Evolutionary conservation across 2,113 vertebrate genomes (phyloP).

Genomic region (Chamaea fasciata): DNA sequence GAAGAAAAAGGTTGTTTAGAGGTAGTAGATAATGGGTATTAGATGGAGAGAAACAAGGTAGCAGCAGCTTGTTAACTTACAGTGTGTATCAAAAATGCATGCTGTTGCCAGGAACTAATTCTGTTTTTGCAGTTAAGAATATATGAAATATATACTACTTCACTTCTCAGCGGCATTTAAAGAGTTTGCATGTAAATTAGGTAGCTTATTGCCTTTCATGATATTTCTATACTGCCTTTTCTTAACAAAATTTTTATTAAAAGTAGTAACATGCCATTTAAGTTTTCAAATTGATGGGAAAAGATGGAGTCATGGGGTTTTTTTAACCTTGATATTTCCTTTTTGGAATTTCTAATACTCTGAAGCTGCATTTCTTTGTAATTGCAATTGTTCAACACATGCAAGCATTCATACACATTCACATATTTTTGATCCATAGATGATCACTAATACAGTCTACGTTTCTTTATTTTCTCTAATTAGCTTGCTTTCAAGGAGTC

Average conservation of each 20-base stretch:
- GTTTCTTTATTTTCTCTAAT: not conserved
- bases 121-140: not conserved
- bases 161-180: not conserved
- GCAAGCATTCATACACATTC: not conserved
- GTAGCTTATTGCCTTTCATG: not conserved
- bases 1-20: not conserved
- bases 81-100: not conserved
- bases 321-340: not conserved
- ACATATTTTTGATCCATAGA: not conserved
- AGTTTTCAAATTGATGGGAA: not conserved
- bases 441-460: not conserved
- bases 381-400: not conserved
- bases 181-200: slow-evolving; percentile 4
- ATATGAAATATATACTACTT: not conserved
- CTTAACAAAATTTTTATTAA: slow-evolving; percentile 1
- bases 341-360: not conserved
- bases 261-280: not conserved
- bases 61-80: not conserved
- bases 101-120: not conserved
- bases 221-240: not conserved
- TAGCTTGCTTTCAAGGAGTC: not conserved
- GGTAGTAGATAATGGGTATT: not conserved
- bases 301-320: fast-evolving
- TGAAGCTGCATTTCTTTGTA: not conserved
- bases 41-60: not conserved